Evolutionary conservation across 2,113 vertebrate genomes (phyloP), one percentile per base, ranked within the genome.

Genomic region (Mixornis gularis): DNA sequence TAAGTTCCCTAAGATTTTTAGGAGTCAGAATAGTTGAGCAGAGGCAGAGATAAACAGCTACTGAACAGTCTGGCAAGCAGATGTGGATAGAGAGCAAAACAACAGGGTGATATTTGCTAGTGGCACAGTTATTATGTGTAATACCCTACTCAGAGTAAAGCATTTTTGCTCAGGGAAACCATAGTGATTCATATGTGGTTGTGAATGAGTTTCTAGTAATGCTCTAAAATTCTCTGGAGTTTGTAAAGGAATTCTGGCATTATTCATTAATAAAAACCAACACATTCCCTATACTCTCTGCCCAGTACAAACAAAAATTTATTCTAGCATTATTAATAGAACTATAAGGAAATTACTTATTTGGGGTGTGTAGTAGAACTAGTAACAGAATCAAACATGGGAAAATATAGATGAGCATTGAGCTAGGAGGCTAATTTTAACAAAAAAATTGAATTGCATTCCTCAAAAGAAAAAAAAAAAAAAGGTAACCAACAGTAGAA

Each of bases 161-260:
- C 72, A 40, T 66, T 90, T 60, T 70, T 92, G 40, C 69, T 68
- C n/a, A 92, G 56, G n/a, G 74, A 92, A 91, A 70, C 30, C 7
- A 2, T 34, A 83, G 76, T 80, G 72, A 83, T 90, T 88, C 94
- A 60, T 80, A 66, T 40, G 51, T 52, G 30, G n/a, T 66, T 91
- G 79, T 90, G 92, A 96, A 95, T 86, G 83, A 92, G 56, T 64
- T 93, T 83, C 60, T 90, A 86, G 85, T 84, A 95, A 70, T 10
- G n/a, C 36, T 78, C 14, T 59, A 46, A 92, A 80, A 93, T 78
- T 84, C 82, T 83, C 85, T 48, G 40, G 56, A 78, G 56, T 85
- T 80, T 88, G 27, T 53, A 74, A 80, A 88, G 56, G 60, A 90
- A 90, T 90, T 90, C 69, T 93, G 68, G 36, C n/a, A 74, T 88